Base-by-base conservation (phyloP, 1,140 invertebrate species). In the Drosophila insularis region DNA sequence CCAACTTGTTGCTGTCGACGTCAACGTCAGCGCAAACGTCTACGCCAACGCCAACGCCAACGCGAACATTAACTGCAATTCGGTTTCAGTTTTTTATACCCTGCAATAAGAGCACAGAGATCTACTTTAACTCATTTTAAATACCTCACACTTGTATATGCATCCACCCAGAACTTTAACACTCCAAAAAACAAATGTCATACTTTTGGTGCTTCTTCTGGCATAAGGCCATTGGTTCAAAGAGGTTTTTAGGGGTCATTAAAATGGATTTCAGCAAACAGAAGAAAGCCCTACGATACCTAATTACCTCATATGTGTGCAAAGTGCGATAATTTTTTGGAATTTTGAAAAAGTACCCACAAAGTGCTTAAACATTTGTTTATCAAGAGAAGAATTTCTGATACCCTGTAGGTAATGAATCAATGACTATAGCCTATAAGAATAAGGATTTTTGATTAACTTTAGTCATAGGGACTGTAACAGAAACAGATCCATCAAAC, bases 21-120 rank as follows among this genome's bases (percentile, higher is more conserved):
- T 78, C 64, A 62, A 69, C 35, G 76, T 19, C 68, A 53, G 13
- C 32, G 35, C 8, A 14, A 35, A 14, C 17, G 17, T 1, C 35
- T 13, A n/a, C 35, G 11, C 3, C 35, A 13, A 37, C 35, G 35
- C 1, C 11, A 37, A 13, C 35, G 35, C 4, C 32, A 35, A 13
- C 35, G 35, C 4, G 2, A 35, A 11, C 7, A 35, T 46, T 21
- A 50, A 50, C 43, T 50, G 43, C 43, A 50, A 21, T 50, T 50
- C 17, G 19, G 14, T 46, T 46, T 46, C 17, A 19, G 43, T 46
- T 19, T 46, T 37, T 37, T 13, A 37, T 37, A 37, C 35, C 35
- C 35, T 37, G 35, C 35, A 37, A 37, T 37, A 37, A 37, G 35
- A 37, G 35, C 35, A 37, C 3, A 10, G 2, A 37, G 4, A 37